Evolutionary conservation across 1,140 invertebrate species (phyloP).

Genomic region (Brachionus manjavacas): DNA sequence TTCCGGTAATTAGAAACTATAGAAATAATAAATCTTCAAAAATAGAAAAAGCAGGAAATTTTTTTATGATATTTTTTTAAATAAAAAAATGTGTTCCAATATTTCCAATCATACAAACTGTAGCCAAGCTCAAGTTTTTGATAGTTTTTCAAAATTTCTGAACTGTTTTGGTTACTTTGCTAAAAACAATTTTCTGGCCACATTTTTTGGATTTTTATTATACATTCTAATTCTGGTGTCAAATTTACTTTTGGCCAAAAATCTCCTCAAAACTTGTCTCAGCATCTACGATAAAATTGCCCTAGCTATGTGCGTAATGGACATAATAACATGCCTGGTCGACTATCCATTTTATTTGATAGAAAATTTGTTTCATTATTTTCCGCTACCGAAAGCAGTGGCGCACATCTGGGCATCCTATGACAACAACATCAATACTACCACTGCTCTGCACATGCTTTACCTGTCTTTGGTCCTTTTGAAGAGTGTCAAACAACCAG

Average conservation of each 20-base stretch:
- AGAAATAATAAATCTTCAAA: neutral
- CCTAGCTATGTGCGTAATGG: neutral
- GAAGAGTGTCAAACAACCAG: neutral
- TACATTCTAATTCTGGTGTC: neutral
- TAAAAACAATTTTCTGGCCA: neutral
- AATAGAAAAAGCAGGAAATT: neutral
- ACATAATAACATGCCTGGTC: neutral
- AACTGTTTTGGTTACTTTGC: neutral
- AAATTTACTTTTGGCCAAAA: neutral
- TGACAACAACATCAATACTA: neutral
- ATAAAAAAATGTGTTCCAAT: neutral
- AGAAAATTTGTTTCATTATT: slow-evolving; percentile 12
- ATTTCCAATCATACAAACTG: neutral
- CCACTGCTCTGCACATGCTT: neutral
- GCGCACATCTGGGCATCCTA: neutral
- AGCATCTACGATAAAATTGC: neutral
- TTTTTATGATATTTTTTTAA: neutral
- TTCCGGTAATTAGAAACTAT: neutral
- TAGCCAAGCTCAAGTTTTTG: neutral
- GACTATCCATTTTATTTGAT: neutral
- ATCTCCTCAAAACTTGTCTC: neutral
- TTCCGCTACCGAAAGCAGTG: neutral
- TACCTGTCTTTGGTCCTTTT: neutral
- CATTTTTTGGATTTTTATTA: neutral
- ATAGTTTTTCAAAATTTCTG: neutral